Conservation (phyloP, 2,888 invertebrate species). For the Harmothoe impar region DNA sequence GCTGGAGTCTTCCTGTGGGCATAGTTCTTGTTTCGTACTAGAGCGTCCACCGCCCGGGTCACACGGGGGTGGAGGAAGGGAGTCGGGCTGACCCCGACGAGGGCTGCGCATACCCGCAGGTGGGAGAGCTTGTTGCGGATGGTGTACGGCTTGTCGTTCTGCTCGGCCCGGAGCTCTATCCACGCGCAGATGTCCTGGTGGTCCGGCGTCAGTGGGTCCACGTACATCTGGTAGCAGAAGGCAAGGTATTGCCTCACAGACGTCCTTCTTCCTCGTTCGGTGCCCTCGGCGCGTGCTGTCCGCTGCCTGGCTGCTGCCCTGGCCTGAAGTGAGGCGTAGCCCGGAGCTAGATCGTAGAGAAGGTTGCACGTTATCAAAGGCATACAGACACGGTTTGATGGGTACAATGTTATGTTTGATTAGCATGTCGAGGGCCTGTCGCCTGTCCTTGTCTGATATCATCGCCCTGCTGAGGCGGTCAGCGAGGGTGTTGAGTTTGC, state of each 20-base stretch:
- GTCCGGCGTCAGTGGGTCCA: background rate
- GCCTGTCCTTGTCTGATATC: background rate
- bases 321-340: background rate
- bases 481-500: background rate
- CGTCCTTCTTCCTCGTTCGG: background rate
- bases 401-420: background rate
- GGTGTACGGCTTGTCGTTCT: background rate
- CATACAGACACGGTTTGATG: background rate
- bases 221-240: background rate
- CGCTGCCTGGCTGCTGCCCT: background rate
- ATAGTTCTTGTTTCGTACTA: no score
- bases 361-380: background rate
- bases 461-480: background rate
- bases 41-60: background rate
- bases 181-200: background rate
- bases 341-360: background rate
- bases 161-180: background rate
- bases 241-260: background rate
- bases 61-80: background rate
- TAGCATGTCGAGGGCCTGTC: background rate
- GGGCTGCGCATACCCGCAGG: background rate
- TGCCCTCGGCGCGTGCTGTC: background rate
- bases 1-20: no score
- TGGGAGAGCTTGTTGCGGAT: background rate
- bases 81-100: background rate